phyloP scores from a whole-genome alignment of 2,797 vertebrate species.

The Manis javanica region DNA sequence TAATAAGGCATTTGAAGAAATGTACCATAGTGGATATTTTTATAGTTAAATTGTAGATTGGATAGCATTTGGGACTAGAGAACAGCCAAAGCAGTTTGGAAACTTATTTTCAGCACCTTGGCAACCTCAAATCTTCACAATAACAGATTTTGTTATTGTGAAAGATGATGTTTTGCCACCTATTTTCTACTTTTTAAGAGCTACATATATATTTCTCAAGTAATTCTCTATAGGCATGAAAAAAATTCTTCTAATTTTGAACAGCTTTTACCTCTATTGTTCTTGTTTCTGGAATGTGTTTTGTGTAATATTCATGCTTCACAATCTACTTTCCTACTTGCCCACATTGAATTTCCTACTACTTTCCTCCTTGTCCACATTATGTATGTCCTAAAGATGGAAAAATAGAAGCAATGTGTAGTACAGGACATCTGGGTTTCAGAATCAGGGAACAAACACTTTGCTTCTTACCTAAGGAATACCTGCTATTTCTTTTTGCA shows the following conservation, averaged over 20 bases:
- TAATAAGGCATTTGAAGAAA: neutral
- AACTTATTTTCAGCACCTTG: neutral
- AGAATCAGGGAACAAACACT: neutral
- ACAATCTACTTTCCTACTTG: neutral
- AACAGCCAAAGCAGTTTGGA: neutral
- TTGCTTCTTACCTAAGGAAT: neutral
- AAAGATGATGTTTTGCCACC: neutral
- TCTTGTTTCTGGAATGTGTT: neutral
- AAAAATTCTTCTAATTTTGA: neutral
- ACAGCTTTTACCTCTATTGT: neutral
- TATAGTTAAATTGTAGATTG: neutral
- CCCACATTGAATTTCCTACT: neutral
- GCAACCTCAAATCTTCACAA: neutral
- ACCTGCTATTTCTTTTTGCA: neutral
- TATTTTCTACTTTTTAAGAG: neutral
- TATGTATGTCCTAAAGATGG: neutral
- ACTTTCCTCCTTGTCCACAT: neutral
- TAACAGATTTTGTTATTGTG: neutral
- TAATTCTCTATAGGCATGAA: neutral
- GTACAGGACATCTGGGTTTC: neutral
- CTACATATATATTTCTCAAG: neutral
- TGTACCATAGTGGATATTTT: neutral
- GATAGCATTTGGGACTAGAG: neutral
- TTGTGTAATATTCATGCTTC: slow-evolving; percentile 5
- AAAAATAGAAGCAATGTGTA: neutral